A percentile compares a stretch with the other conserved stretches of the same genome.
These are phyloP conservation scores for Anser brachyrhynchus DNA, from an alignment of 2,113 vertebrate genomes.

Conservation along the genomic window DNA sequence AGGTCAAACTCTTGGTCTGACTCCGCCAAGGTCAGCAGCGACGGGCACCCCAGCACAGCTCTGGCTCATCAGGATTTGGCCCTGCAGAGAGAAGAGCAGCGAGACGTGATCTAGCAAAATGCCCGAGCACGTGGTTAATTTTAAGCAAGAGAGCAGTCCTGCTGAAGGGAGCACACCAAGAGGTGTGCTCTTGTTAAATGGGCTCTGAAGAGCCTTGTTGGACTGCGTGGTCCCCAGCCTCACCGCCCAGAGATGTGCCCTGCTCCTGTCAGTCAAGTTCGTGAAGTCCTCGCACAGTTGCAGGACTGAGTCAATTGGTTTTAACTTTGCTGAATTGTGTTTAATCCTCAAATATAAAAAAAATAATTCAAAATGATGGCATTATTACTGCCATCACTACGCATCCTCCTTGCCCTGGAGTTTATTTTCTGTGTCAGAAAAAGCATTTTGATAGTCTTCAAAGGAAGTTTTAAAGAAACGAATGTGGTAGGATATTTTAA, in stretches of 20 bases:
- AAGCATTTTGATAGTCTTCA: neutral
- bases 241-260: neutral
- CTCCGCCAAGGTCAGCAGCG: neutral
- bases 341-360: neutral
- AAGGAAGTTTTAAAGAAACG: neutral
- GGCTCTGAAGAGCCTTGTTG: neutral
- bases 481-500: neutral
- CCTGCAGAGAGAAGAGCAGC: neutral
- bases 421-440: neutral
- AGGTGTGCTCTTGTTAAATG: neutral
- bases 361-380: neutral
- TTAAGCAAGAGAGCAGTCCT: neutral
- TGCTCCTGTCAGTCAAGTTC: neutral
- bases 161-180: neutral
- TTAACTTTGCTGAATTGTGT: neutral
- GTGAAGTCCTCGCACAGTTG: neutral
- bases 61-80: neutral
- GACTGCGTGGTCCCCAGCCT: neutral
- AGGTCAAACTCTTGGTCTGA: too few relatives aligned
- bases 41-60: neutral
- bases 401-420: neutral
- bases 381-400: neutral
- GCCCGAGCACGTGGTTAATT: neutral
- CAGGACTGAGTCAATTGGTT: neutral
- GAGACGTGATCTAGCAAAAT: neutral